Percentiles rank a stretch among this genome's conserved stretches.
phyloP scores from a whole-genome alignment of 2,888 invertebrate species.

The Drosophila limbata region DNA sequence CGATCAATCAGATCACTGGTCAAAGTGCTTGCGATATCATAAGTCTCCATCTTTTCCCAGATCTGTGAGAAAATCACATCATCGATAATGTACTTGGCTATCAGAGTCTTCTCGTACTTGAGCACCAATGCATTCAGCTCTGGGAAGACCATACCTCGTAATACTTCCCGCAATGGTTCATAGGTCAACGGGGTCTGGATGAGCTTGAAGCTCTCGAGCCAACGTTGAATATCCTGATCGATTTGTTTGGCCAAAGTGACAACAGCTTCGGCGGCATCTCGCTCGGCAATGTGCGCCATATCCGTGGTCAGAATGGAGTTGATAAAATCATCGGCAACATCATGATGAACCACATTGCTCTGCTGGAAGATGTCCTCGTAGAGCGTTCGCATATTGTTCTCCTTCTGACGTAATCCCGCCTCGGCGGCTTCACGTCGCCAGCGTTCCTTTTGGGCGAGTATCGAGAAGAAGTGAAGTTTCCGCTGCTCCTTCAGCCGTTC shows the following conservation, averaged over 20 bases:
- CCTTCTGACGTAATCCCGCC: slow-evolving; percentile 91
- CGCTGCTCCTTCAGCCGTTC: slow-evolving; percentile 91
- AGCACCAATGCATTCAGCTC: slow-evolving; percentile 46
- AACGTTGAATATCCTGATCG: slow-evolving; percentile 85
- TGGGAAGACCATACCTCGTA: slow-evolving; percentile 66
- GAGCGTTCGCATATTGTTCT: slow-evolving; percentile 89
- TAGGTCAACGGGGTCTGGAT: slow-evolving; percentile 75
- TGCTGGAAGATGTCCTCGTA: slow-evolving; percentile 93
- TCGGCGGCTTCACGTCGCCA: slow-evolving; percentile 92
- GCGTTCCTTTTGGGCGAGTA: slow-evolving; percentile 92
- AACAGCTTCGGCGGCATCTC: slow-evolving; percentile 87
- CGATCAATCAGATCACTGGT: slow-evolving; percentile 74
- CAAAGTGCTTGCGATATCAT: slow-evolving; percentile 63
- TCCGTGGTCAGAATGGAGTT: slow-evolving; percentile 88
- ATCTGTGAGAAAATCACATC: slow-evolving; percentile 85
- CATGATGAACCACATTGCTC: slow-evolving; percentile 85
- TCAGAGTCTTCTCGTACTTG: slow-evolving; percentile 55
- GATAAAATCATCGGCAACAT: slow-evolving; percentile 88
- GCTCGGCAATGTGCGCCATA: slow-evolving; percentile 87
- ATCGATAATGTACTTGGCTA: slow-evolving; percentile 73
- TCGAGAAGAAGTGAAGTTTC: slow-evolving; percentile 91
- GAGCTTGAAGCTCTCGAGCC: slow-evolving; percentile 67
- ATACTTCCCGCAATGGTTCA: slow-evolving; percentile 56
- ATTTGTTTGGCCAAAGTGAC: slow-evolving; percentile 87
- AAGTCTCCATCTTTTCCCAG: slow-evolving; percentile 84